A percentile compares a stretch with the other conserved stretches of the same genome.
Conservation (phyloP, 1,140 invertebrate genomes). For the Scaptomyza graminum region DNA sequence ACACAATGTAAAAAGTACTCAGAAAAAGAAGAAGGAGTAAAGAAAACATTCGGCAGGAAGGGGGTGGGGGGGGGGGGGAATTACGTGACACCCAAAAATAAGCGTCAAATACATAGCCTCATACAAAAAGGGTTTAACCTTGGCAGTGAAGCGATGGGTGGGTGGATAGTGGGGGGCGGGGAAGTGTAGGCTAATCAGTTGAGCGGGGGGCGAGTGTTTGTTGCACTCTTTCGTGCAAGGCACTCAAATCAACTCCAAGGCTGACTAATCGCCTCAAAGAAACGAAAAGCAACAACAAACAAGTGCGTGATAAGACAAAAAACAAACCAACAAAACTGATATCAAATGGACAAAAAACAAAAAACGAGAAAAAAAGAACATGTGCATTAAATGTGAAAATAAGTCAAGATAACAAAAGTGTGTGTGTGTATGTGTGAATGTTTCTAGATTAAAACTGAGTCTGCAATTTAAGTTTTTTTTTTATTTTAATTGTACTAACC, state of each 20-base stretch:
- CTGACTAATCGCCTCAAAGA: slow-evolving; percentile 24
- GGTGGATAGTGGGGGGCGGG: not conserved
- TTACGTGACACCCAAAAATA: slow-evolving; percentile 20
- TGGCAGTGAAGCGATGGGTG: slow-evolving; percentile 22
- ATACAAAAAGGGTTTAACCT: slow-evolving; percentile 59
- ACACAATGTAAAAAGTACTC: slow-evolving; percentile 6
- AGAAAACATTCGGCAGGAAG: not conserved
- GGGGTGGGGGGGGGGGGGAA: not conserved
- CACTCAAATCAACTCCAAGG: slow-evolving; percentile 25
- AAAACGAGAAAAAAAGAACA: not conserved
- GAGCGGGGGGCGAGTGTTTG: slow-evolving; percentile 1
- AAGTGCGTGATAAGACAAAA: slow-evolving; percentile 13
- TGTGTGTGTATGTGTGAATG: not conserved
- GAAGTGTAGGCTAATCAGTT: slow-evolving; percentile 50
- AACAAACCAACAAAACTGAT: slow-evolving; percentile 1
- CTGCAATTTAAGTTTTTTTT: not conserved
- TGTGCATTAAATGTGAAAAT: not conserved
- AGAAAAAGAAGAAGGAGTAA: not conserved
- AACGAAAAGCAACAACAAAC: not conserved
- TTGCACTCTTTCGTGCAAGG: slow-evolving; percentile 38
- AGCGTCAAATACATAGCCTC: slow-evolving; percentile 37
- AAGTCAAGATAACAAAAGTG: slow-evolving; percentile 2
- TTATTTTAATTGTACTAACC: slow-evolving; percentile 43
- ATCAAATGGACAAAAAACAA: not conserved
- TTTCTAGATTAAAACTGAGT: not conserved